A percentile compares a stretch with the other conserved stretches of the same genome.
phyloP scores from a whole-genome alignment of 1,140 invertebrate genomes.

The Papilio glaucus region DNA sequence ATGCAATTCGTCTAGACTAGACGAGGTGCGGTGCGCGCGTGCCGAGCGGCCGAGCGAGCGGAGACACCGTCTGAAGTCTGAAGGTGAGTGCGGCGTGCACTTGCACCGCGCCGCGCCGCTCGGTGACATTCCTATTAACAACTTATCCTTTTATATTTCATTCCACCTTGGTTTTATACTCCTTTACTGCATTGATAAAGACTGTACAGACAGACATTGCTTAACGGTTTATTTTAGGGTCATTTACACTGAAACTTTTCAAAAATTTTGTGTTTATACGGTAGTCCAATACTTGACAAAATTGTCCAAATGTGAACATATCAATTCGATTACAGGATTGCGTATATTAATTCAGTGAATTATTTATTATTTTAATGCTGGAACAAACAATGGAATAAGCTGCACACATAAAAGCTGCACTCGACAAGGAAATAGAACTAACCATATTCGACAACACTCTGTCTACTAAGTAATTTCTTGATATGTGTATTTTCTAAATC shows the following conservation, averaged over 20 bases:
- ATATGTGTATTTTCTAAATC: too few relatives aligned
- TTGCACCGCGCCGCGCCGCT: conserved; percentile 60
- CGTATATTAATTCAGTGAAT: neutral
- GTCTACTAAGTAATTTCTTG: too few relatives aligned
- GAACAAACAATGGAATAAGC: too few relatives aligned
- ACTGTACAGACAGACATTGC: neutral
- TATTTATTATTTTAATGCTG: too few relatives aligned
- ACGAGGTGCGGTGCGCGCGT: conserved; percentile 58
- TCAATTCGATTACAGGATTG: neutral
- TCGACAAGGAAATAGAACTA: too few relatives aligned
- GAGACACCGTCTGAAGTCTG: conserved; percentile 67
- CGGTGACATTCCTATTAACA: conserved; percentile 34
- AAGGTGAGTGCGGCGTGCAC: conserved; percentile 66
- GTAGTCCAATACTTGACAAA: neutral
- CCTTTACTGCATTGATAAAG: conserved; percentile 10
- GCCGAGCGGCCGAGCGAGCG: conserved; percentile 57
- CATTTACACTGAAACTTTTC: conserved; percentile 7
- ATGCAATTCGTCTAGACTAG: conserved; percentile 79
- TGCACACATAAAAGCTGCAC: too few relatives aligned
- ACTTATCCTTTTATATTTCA: conserved; percentile 35
- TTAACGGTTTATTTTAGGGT: conserved; percentile 12
- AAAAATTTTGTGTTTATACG: neutral
- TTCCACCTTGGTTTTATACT: conserved; percentile 26
- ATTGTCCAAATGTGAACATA: neutral
- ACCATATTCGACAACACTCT: too few relatives aligned